Percentiles rank a stretch among this genome's conserved stretches.
Evolutionary conservation across 2,797 vertebrate species (phyloP).

Genomic region (Huso huso): DNA sequence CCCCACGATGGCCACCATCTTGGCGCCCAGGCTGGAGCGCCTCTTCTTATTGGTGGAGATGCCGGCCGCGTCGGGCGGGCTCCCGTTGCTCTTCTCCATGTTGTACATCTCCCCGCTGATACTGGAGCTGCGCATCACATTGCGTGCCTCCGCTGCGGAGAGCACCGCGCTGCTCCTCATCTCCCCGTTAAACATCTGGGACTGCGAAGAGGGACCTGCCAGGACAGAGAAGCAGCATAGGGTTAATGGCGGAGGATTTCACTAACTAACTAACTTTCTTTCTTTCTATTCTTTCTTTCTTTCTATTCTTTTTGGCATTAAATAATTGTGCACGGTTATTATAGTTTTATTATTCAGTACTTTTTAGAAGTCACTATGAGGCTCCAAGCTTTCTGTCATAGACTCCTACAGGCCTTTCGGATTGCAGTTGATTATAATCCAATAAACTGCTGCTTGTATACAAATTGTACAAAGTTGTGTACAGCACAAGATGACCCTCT

Average conservation of each 20-base stretch:
- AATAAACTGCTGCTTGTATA: too few relatives aligned
- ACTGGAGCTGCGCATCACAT: conserved; percentile 90
- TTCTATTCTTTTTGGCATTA: too few relatives aligned
- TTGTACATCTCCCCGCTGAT: conserved; percentile 92
- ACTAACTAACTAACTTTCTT: too few relatives aligned
- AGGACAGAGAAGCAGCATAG: conserved; percentile 16
- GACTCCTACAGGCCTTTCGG: too few relatives aligned
- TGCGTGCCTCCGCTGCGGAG: conserved; percentile 47
- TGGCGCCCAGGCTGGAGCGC: conserved; percentile 89
- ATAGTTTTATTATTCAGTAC: too few relatives aligned
- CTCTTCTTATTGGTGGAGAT: conserved; percentile 80
- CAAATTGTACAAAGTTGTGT: too few relatives aligned
- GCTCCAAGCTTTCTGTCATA: too few relatives aligned
- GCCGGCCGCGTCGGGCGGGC: conserved; percentile 52
- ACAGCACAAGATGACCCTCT: too few relatives aligned
- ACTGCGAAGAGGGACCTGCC: conserved; percentile 33
- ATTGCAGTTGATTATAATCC: too few relatives aligned
- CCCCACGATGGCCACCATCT: conserved; percentile 97
- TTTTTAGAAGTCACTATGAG: too few relatives aligned
- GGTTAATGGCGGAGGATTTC: conserved; percentile 5
- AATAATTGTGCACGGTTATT: too few relatives aligned
- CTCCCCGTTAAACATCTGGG: conserved; percentile 35
- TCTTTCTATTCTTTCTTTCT: too few relatives aligned
- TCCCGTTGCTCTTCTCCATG: conserved; percentile 66
- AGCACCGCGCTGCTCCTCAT: conserved; percentile 68